Conservation (phyloP, 2,888 invertebrate genomes). For the Sepioteuthis lessoniana region DNA sequence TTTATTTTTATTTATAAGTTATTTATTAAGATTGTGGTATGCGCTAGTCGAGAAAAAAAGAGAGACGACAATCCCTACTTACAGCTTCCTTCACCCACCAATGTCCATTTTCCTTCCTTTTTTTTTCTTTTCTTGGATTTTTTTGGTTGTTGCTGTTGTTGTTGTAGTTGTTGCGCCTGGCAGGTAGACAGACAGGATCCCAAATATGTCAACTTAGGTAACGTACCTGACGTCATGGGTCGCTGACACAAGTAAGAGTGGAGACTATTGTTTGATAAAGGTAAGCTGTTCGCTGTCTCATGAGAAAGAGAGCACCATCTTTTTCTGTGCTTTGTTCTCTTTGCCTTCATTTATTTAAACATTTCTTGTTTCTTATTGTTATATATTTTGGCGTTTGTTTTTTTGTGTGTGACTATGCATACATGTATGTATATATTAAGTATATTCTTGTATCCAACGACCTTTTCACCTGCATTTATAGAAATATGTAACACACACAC, state of each 20-base stretch:
- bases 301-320: neutral
- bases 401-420: no score
- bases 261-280: neutral
- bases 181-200: constrained; percentile 21
- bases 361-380: neutral
- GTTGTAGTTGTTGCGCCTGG: neutral
- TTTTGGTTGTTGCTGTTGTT: neutral
- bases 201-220: neutral
- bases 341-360: neutral
- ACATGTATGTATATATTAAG: neutral
- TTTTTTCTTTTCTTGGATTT: no score
- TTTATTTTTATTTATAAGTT: neutral
- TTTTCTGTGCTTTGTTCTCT: neutral
- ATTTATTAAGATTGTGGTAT: neutral
- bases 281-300: neutral
- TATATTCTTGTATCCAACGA: no score
- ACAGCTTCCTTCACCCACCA: no score
- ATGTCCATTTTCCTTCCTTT: no score
- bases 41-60: neutral
- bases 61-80: neutral
- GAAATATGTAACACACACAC: neutral
- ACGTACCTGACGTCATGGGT: constrained; percentile 14
- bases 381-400: no score
- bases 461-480: no score
- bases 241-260: constrained; percentile 16